Evolutionary conservation across 2,113 vertebrate genomes (phyloP).

Genomic region (Pteruthius melanotis): DNA sequence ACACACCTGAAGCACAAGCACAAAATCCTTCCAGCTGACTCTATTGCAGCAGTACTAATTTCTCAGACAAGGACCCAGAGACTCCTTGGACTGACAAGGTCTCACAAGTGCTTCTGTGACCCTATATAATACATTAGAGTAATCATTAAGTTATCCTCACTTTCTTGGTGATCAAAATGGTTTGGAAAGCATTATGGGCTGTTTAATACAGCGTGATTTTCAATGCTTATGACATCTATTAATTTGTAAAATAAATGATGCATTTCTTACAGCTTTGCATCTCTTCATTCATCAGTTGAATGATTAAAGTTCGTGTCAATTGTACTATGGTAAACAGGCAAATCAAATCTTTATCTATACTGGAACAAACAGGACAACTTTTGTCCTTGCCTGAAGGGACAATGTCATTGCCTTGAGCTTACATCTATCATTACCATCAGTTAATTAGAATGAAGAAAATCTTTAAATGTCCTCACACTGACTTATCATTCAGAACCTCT

Average conservation of each 20-base stretch:
- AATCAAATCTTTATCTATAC: constrained; percentile 55
- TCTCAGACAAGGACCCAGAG: not conserved
- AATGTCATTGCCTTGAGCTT: constrained; percentile 55
- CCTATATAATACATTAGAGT: not conserved
- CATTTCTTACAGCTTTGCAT: constrained; percentile 40
- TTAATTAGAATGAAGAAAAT: constrained; percentile 61
- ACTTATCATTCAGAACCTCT: constrained; percentile 50
- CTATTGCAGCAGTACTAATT: not conserved
- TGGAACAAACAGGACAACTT: constrained; percentile 65
- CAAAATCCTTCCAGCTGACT: not conserved
- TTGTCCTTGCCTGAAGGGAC: constrained; percentile 67
- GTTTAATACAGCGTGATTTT: constrained; percentile 40
- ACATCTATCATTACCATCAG: constrained; percentile 57
- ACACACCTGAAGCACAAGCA: not conserved
- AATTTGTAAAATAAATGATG: constrained; percentile 63
- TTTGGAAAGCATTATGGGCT: not conserved
- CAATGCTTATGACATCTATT: constrained; percentile 19
- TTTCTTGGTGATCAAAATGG: constrained; percentile 6
- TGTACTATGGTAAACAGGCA: constrained; percentile 45
- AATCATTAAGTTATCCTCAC: not conserved
- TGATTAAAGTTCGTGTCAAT: constrained; percentile 62
- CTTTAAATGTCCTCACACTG: constrained; percentile 37
- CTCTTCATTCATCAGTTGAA: constrained; percentile 50
- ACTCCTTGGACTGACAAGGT: not conserved
- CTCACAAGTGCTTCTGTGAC: not conserved